Conservation (phyloP, 1,140 invertebrate species). For the Rhopalosiphum padi region DNA sequence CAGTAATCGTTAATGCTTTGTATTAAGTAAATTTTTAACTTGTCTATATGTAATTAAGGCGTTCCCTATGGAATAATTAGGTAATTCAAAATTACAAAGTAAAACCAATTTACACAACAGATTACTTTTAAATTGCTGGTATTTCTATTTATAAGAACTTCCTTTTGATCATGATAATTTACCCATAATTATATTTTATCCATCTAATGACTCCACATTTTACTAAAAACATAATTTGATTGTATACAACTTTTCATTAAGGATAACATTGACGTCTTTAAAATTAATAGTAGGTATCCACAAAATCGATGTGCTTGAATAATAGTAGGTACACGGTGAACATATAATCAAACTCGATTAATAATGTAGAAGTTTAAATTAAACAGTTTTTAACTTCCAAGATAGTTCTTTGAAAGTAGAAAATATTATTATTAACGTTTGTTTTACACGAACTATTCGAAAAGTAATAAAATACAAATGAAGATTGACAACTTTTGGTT, state of each 20-base stretch:
- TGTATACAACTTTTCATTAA: background rate
- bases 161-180: conserved; percentile 47
- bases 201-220: conserved; percentile 24
- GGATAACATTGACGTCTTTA: conserved; percentile 6
- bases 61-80: conserved; percentile 45
- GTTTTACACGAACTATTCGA: conserved; percentile 6
- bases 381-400: conserved; percentile 34
- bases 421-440: conserved; percentile 22
- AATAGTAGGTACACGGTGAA: background rate
- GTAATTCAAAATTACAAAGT: conserved; percentile 44
- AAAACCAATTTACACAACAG: conserved; percentile 41
- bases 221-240: conserved; percentile 34
- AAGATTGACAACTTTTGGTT: conserved; percentile 23
- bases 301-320: background rate
- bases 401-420: background rate
- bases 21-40: conserved; percentile 33
- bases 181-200: conserved; percentile 37
- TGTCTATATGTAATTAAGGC: conserved; percentile 36
- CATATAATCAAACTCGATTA: conserved; percentile 22
- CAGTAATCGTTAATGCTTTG: conserved; percentile 23
- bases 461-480: conserved; percentile 28
- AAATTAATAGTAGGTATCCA: background rate
- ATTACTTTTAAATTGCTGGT: conserved; percentile 51
- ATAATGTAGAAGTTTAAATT: conserved; percentile 28
- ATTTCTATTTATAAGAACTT: conserved; percentile 27